Evolutionary conservation across 2,797 vertebrate genomes (phyloP), one percentile per base, ranked within the genome.

Genomic region (Cyclopterus lumpus): DNA sequence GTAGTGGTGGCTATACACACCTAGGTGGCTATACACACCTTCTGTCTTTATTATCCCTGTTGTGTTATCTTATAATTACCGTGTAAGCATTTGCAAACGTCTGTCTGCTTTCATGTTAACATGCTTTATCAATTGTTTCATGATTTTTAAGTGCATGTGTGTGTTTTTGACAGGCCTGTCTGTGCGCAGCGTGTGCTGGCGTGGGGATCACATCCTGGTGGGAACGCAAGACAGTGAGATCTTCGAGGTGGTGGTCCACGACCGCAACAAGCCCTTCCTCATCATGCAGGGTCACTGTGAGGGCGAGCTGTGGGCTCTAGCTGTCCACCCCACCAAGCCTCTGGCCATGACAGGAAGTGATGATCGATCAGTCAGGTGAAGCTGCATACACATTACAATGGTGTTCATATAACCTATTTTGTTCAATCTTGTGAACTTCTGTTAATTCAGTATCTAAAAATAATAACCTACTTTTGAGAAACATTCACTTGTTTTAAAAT

Each of bases 201-300:
- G 96, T 77, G 97, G 98, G 72, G 98, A 99, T 92, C 97, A 99
- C 89, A 99, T 99, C 82, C 93, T 99, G 67, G 98, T 99, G 58
- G 98, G 98, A 76, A 99, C 98, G 0, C 98, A 99, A 86, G 98
- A 99, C 75, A 99, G 98, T 67, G 98, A 99, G 94, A 99, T 99
- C 89, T 99, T 99, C 70, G 98, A 99, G 92, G 96, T 99, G 87
- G 98, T 99, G 90, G 98, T 99, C 57, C 98, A 99, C 70, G 98
- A 99, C 88, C 96, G 98, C 86, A 98, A 96, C 91, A 99, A 99
- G 86, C 98, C 98, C 90, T 98, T 99, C 93, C 96, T 99, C 75
- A 97, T 99, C 88, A 99, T 99, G 98, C 98, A 99, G 94, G 98
- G 98, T 49, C 98, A 99, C 90, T 99, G 98, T 80, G 98, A 99